Conservation (phyloP, 2,797 vertebrate genomes). For the Chaunax sp. region DNA sequence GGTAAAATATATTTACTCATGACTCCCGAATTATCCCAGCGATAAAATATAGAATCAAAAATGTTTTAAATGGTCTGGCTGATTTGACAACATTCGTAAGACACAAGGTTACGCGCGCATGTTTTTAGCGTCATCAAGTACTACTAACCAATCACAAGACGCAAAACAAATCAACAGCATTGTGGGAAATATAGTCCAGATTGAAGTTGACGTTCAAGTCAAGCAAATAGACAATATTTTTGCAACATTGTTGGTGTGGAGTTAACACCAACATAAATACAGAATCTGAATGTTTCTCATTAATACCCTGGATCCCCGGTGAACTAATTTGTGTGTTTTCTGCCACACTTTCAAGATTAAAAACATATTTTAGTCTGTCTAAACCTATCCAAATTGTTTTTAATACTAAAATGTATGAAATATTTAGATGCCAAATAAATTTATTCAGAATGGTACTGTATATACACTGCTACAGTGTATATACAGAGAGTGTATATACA, state of each 20-base stretch:
- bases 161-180: neutral
- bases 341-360: neutral
- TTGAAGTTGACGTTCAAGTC: fast-evolving
- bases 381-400: too few species aligned
- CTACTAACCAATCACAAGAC: conserved; percentile 25
- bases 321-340: neutral
- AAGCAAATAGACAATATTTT: too few species aligned
- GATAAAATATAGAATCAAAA: neutral
- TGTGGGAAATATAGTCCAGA: conserved; percentile 68
- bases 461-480: too few species aligned
- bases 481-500: too few species aligned
- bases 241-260: neutral
- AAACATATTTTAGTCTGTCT: too few species aligned
- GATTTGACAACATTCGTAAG: neutral
- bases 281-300: neutral
- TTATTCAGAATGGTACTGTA: too few species aligned
- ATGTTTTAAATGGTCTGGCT: neutral
- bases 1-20: conserved; percentile 84
- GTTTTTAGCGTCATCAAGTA: conserved; percentile 43
- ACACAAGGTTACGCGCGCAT: conserved; percentile 71
- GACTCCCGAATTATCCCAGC: neutral
- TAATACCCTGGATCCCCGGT: neutral
- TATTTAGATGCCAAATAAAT: too few species aligned
- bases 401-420: too few species aligned
- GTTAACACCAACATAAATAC: neutral